Conservation (phyloP, 2,113 vertebrate species). For the Engraulis encrasicolus region DNA sequence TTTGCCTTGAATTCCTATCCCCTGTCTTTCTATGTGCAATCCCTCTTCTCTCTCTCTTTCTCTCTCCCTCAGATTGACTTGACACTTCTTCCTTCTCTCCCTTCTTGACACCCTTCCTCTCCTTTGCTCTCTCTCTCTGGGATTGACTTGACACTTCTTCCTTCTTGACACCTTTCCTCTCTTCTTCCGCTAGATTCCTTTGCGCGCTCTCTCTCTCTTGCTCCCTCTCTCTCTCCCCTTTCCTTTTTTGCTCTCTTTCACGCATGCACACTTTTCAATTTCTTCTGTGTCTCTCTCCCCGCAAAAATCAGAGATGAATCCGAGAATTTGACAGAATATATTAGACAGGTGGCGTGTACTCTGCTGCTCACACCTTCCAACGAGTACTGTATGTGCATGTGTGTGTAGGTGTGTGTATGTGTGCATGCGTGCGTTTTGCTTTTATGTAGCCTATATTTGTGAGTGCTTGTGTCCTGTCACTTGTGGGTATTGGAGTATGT, state of each 20-base stretch:
- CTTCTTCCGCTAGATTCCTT: too few species aligned
- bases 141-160: too few species aligned
- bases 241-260: background rate
- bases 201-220: background rate
- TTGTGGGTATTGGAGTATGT: too few species aligned
- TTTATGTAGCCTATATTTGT: too few species aligned
- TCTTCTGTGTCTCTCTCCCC: background rate
- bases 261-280: too few species aligned
- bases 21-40: too few species aligned
- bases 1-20: too few species aligned
- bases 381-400: background rate
- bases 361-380: conserved; percentile 5
- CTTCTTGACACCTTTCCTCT: background rate
- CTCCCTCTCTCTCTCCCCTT: background rate
- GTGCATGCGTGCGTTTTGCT: background rate
- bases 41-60: background rate
- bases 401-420: background rate
- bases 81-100: background rate
- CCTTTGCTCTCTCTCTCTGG: background rate
- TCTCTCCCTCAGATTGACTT: background rate
- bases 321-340: background rate
- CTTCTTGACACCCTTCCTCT: background rate
- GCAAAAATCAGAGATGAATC: too few species aligned
- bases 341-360: background rate
- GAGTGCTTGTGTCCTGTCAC: too few species aligned